Evolutionary conservation across 1,140 invertebrate species (phyloP).

Genomic region (Lysiphlebus fabarum): DNA sequence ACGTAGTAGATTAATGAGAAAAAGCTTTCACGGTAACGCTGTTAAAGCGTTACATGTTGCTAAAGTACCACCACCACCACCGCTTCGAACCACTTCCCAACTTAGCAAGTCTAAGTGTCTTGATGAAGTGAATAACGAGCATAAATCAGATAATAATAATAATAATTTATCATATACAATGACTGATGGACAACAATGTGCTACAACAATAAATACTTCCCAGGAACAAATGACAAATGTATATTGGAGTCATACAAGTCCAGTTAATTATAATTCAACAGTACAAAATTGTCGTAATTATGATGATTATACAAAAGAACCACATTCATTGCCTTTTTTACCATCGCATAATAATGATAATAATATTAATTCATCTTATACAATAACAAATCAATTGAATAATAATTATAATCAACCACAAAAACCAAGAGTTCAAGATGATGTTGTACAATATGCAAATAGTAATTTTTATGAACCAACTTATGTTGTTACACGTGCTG

Average conservation of each 20-base stretch:
- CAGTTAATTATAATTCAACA: constrained; percentile 23
- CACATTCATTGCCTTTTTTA: constrained; percentile 65
- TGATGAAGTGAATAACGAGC: constrained; percentile 60
- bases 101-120: constrained; percentile 68
- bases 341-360: constrained; percentile 54
- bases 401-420: constrained; percentile 24
- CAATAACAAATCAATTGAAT: constrained; percentile 30
- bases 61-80: constrained; percentile 83
- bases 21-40: constrained; percentile 82
- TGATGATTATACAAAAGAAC: constrained; percentile 56
- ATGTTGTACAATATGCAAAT: constrained; percentile 58
- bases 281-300: constrained; percentile 38
- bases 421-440: constrained; percentile 52
- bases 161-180: constrained; percentile 41
- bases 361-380: constrained; percentile 7
- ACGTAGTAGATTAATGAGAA: constrained; percentile 82
- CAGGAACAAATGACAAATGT: constrained; percentile 41
- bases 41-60: constrained; percentile 74
- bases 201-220: constrained; percentile 27
- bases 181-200: constrained; percentile 37
- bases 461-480: constrained; percentile 52
- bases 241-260: constrained; percentile 45
- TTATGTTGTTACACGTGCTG: constrained; percentile 70
- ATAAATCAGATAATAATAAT: constrained; percentile 48
- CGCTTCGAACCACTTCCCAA: constrained; percentile 80